Evolutionary conservation across 2,888 invertebrate genomes (phyloP), one percentile per base, ranked within the genome.

Genomic region (Drosophila peninsularis): DNA sequence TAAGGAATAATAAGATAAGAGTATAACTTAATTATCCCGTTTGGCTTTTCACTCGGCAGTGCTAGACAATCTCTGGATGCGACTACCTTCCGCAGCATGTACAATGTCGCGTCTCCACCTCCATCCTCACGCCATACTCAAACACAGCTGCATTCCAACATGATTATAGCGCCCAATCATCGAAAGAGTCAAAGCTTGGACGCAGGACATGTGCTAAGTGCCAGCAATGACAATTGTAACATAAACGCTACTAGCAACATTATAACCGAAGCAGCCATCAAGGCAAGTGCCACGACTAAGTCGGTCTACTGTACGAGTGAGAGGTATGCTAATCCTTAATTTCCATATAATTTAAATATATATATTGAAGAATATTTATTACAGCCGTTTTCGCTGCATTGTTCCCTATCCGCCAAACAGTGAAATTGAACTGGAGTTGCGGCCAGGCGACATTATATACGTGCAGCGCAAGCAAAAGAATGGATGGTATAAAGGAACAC

Each of bases 331-430:
- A 17, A n/a, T 2, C 19, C 7, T 36, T 21, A n/a, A 45, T 19
- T 27, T 49, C 0, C 7, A 44, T 34, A 9, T 13, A 5, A 19
- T 4, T 30, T 2, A n/a, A 24, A 24, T 39, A 36, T 36, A 24
- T 34, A 14, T 27, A 24, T 41, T 42, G 27, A 32, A 37, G 24
- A 17, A 10, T 34, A 11, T 64, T 6, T 9, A 21, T 54, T 69
- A 10, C 56, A 92, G 91, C 73, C 91, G 98, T 91, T 98, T 96
- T 92, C 95, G 97, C 62, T 98, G 98, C 92, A 96, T 98, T 83
- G 97, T 97, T 45, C 97, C 98, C 9, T 98, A 98, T 93, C 98
- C 98, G 13, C 97, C 98, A 1, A 98, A 98, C 92, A 97, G 97
- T 71, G 98, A 98, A 80, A 96, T 97, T 90, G 98, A 98, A 92